Percentiles rank a stretch among this genome's conserved stretches.
Evolutionary conservation across 2,888 invertebrate species (phyloP).

Genomic region (Drosophila maculinotata): DNA sequence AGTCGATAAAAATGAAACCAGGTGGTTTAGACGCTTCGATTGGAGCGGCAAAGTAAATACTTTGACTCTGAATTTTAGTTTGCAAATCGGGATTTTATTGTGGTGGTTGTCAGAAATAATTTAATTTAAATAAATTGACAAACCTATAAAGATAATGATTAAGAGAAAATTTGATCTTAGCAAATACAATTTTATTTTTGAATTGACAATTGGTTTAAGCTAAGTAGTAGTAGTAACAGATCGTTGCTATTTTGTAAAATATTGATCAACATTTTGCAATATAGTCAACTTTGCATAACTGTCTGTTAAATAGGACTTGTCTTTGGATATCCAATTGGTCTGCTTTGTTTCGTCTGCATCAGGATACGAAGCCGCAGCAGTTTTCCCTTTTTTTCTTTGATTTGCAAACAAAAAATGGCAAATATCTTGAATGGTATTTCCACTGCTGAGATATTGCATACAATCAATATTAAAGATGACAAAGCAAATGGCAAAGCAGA

Average conservation of each 20-base stretch:
- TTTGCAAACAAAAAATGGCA: conserved; percentile 32
- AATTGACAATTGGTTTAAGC: too few species aligned
- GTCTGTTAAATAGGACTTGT: not conserved
- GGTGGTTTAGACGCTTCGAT: conserved; percentile 40
- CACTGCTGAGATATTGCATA: conserved; percentile 56
- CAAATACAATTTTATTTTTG: too few species aligned
- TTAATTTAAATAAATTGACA: not conserved
- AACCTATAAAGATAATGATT: not conserved
- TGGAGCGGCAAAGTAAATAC: not conserved
- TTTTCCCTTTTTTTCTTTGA: not conserved
- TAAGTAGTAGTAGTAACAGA: too few species aligned
- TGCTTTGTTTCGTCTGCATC: conserved; percentile 7
- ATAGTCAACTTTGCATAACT: not conserved
- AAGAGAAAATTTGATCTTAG: too few species aligned
- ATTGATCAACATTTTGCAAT: not conserved
- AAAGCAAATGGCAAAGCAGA: conserved; percentile 42
- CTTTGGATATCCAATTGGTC: conserved; percentile 1
- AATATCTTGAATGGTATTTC: conserved; percentile 35
- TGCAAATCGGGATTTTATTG: not conserved
- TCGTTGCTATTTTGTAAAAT: too few species aligned
- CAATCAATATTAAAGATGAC: conserved; percentile 66
- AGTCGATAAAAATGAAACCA: not conserved
- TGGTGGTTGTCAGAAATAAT: not conserved
- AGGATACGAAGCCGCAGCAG: conserved; percentile 6
- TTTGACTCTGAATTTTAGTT: not conserved